Evolutionary conservation across 2,888 invertebrate species (phyloP), one percentile per base, ranked within the genome.

Genomic region (Hydropsyche betteni): DNA sequence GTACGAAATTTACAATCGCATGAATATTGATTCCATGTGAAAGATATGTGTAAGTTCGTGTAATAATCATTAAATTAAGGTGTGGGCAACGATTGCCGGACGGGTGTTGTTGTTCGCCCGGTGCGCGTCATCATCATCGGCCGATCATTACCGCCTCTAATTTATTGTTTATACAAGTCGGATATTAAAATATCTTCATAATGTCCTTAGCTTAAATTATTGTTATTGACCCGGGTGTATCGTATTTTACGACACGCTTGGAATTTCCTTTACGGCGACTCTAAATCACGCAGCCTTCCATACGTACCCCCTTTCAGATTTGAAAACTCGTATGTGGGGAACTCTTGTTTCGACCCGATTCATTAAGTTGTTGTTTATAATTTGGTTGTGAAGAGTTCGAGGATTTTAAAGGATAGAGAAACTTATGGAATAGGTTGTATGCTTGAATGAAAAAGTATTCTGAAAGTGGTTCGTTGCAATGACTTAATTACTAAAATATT

Each of bases 151-250:
- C 74, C 36, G 36, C 55, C 33, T 33, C n/a, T 75, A 79, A 78
- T 78, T 78, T 79, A 79, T 79, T 74, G 75, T 76, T 78, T 71
- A 74, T 74, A 70, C 74, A 68, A 74, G 68, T 78, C 74, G 70
- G 77, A 77, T 78, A 78, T 79, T 78, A 76, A 79, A 77, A 79
- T 78, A 79, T 79, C 77, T 79, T 79, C 79, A 79, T 79, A 79
- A 77, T 70, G 70, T 58, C 61, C 74, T 12, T n/a, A 16, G 36
- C 53, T 58, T 58, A 74, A 55, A 68, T 53, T 53, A 74, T 68
- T 68, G 52, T 16, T 77, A 77, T 58, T 72, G 72, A 72, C n/a
- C 36, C 24, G 44, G 38, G 44, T 52, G 52, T 73, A 75, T 68
- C 61, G 72, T 69, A 58, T 74, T 74, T 76, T 52, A 76, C 73